Percentiles rank a stretch among this genome's conserved stretches.
These are phyloP conservation scores for Coenonympha glycerion DNA, from an alignment of 2,888 invertebrate genomes.

Conservation along the genomic window DNA sequence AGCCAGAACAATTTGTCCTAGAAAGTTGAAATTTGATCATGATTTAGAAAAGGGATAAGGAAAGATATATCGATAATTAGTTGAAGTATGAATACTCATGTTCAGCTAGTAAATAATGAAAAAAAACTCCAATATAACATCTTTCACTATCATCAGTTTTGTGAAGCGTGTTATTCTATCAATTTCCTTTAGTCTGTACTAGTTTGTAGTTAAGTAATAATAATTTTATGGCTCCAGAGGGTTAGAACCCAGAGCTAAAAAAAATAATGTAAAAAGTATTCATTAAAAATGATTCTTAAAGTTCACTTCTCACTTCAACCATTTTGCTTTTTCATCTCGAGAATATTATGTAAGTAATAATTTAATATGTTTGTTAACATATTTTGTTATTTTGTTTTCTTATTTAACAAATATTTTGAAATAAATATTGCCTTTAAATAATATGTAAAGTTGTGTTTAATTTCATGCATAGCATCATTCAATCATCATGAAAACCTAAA, in stretches of 20 bases:
- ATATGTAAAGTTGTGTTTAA: not conserved
- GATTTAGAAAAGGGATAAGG: too few species aligned
- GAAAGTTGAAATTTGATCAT: too few species aligned
- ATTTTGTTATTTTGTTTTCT: conserved; percentile 66
- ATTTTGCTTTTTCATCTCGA: conserved; percentile 61
- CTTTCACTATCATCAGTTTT: not conserved
- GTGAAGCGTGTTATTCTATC: not conserved
- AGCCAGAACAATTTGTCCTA: too few species aligned
- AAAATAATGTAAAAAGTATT: conserved; percentile 8
- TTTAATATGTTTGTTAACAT: conserved; percentile 70
- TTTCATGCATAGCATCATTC: too few species aligned
- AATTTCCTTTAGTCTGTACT: not conserved
- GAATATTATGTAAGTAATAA: conserved; percentile 34
- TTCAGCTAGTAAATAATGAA: too few species aligned
- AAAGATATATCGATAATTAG: too few species aligned
- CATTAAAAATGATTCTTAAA: not conserved
- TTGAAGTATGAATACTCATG: too few species aligned
- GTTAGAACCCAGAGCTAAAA: too few species aligned
- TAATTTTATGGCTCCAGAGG: too few species aligned
- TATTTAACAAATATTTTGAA: conserved; percentile 53
- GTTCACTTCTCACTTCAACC: conserved; percentile 12
- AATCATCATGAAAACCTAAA: too few species aligned
- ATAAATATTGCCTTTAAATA: conserved; percentile 26
- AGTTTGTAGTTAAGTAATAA: not conserved
- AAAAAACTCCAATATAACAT: too few species aligned